These are phyloP conservation scores for Trichogramma dendrolimi DNA, from an alignment of 2,888 invertebrate species.

Conservation along the genomic window DNA sequence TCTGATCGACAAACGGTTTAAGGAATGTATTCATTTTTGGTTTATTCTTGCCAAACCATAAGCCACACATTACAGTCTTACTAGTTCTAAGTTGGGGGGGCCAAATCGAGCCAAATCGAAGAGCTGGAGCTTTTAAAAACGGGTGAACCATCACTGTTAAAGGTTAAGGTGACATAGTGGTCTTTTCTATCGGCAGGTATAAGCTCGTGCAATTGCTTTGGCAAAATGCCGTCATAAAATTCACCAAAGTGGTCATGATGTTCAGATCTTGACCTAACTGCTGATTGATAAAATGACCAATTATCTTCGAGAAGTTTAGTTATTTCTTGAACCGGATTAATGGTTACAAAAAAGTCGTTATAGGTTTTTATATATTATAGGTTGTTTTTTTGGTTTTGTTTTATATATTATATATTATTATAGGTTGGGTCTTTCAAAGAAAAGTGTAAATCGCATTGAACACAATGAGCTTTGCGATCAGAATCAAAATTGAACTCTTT, in stretches of 20 bases:
- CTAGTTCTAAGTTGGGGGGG: background rate
- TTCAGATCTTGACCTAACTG: background rate
- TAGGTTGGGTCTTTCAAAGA: background rate
- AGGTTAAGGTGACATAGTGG: background rate
- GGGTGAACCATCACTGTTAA: background rate
- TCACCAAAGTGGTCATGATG: background rate
- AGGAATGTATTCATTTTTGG: background rate
- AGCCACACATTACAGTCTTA: background rate
- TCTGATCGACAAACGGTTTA: background rate
- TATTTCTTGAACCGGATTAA: background rate
- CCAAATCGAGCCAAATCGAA: background rate
- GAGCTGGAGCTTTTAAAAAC: background rate
- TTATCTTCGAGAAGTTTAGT: background rate
- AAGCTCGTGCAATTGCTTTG: background rate
- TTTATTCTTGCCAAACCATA: background rate
- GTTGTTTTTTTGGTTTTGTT: too few species aligned
- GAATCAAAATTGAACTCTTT: background rate
- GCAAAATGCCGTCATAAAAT: background rate
- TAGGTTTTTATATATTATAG: too few species aligned
- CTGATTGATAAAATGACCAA: background rate
- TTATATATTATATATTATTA: too few species aligned
- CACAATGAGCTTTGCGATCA: background rate
- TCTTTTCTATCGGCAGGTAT: background rate
- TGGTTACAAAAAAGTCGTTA: background rate
- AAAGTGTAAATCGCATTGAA: background rate